phyloP scores from a whole-genome alignment of 2,888 invertebrate genomes.

The Pachycephus smyrnensis region DNA sequence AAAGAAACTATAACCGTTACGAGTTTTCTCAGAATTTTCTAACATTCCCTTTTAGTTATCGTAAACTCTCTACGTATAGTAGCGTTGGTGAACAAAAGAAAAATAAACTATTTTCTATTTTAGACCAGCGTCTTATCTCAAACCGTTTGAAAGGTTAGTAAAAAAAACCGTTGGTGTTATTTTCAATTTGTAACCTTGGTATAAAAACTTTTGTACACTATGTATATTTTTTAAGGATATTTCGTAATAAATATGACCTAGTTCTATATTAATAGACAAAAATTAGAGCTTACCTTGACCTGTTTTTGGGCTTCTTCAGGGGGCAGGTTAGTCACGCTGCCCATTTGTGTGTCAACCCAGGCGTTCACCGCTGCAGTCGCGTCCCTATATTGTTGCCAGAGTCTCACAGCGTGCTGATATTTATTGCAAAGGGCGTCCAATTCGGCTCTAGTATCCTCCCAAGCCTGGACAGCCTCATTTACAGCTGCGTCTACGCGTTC shows the following conservation, averaged over 20 bases:
- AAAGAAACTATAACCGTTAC: background rate
- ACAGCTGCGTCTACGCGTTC: slow-evolving; percentile 81
- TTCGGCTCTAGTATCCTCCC: slow-evolving; percentile 83
- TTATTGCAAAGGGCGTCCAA: slow-evolving; percentile 80
- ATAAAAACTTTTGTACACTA: background rate
- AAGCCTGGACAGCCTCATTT: slow-evolving; percentile 82
- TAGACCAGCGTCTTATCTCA: background rate
- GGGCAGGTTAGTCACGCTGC: slow-evolving; percentile 76
- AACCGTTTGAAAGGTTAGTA: background rate
- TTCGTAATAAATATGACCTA: background rate
- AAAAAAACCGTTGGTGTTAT: background rate
- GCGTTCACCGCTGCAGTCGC: slow-evolving; percentile 81
- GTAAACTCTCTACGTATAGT: background rate
- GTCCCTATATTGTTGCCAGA: slow-evolving; percentile 85
- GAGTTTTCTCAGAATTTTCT: background rate
- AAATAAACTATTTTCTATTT: background rate
- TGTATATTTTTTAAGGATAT: background rate
- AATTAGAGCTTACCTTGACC: slow-evolving; percentile 74
- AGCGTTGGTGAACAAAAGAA: background rate
- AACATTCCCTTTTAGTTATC: background rate
- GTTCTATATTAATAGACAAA: background rate
- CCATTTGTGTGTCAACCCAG: slow-evolving; percentile 83
- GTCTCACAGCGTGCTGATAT: slow-evolving; percentile 84
- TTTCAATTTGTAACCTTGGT: background rate
- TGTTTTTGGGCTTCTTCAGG: slow-evolving; percentile 79